Conservation (phyloP, 2,113 vertebrate genomes). For the Gobius niger region DNA sequence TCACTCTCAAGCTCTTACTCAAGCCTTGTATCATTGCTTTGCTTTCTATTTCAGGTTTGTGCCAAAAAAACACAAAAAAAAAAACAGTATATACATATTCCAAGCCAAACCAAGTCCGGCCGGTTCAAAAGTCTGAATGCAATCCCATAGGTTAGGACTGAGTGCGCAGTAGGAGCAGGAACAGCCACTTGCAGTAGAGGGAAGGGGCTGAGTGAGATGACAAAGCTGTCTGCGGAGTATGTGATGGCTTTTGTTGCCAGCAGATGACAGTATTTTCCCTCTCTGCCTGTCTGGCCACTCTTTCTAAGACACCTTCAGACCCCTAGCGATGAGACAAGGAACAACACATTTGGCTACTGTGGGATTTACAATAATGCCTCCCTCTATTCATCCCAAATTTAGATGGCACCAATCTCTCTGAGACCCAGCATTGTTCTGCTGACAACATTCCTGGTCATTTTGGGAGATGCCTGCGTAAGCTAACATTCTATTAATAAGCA, state of each 20-base stretch:
- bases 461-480: slow-evolving; percentile 11
- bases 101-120: background rate
- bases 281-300: slow-evolving; percentile 44
- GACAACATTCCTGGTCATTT: background rate
- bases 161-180: background rate
- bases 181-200: background rate
- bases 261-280: slow-evolving; percentile 74
- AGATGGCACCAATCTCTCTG: slow-evolving; percentile 4
- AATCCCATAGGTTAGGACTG: background rate
- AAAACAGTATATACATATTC: background rate
- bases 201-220: background rate
- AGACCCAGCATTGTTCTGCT: background rate
- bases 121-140: background rate
- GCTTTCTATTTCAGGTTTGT: background rate
- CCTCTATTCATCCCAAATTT: background rate
- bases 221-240: slow-evolving; percentile 13
- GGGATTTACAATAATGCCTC: background rate
- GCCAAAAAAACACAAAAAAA: no score
- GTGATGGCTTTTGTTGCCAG: slow-evolving; percentile 66
- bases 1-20: background rate
- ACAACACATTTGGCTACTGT: slow-evolving; percentile 13
- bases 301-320: slow-evolving; percentile 44
- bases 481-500: background rate
- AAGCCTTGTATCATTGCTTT: background rate
- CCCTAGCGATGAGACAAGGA: slow-evolving; percentile 53